Conservation (phyloP, 2,797 vertebrate species). For the Acanthurus lineatus region DNA sequence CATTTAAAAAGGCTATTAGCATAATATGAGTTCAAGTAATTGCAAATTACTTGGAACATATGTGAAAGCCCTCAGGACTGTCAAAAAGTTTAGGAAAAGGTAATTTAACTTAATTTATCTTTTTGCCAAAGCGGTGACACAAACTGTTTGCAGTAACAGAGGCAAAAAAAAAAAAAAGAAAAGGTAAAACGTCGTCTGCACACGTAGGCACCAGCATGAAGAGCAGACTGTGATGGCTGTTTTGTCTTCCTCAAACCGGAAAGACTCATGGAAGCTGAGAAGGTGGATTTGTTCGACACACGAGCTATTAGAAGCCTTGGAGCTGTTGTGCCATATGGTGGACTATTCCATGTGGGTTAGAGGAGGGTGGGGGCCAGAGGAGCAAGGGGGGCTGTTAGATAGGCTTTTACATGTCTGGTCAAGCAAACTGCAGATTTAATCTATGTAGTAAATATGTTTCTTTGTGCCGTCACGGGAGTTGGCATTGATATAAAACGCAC, state of each 20-base stretch:
- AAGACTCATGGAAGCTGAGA: slow-evolving; percentile 72
- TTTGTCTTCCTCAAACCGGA: slow-evolving; percentile 57
- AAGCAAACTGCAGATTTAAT: slow-evolving; percentile 62
- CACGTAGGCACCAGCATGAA: slow-evolving; percentile 21
- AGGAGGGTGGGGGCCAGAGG: slow-evolving; percentile 19
- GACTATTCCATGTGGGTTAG: slow-evolving; percentile 74
- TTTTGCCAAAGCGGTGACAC: slow-evolving; percentile 51
- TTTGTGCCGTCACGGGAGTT: slow-evolving; percentile 26
- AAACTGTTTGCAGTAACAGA: slow-evolving; percentile 4
- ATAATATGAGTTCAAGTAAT: slow-evolving; percentile 94
- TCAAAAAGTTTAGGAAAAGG: slow-evolving; percentile 89
- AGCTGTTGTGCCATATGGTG: slow-evolving; percentile 84
- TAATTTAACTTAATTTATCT: slow-evolving; percentile 77
- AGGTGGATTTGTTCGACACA: slow-evolving; percentile 78
- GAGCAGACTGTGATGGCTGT: slow-evolving; percentile 40
- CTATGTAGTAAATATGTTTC: slow-evolving; percentile 29
- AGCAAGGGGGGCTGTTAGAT: slow-evolving; percentile 43
- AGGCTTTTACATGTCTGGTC: slow-evolving; percentile 71
- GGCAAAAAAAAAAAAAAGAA: neutral
- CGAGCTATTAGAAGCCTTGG: slow-evolving; percentile 74
- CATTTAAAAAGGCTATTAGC: slow-evolving; percentile 93
- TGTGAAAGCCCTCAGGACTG: slow-evolving; percentile 91
- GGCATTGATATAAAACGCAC: slow-evolving; percentile 49
- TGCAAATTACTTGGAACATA: slow-evolving; percentile 93
- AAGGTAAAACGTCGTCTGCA: slow-evolving; percentile 13